A percentile compares a stretch with the other conserved stretches of the same genome.
These are phyloP conservation scores for Cosmopolites sordidus DNA, from an alignment of 2,888 invertebrate genomes.

Conservation along the genomic window DNA sequence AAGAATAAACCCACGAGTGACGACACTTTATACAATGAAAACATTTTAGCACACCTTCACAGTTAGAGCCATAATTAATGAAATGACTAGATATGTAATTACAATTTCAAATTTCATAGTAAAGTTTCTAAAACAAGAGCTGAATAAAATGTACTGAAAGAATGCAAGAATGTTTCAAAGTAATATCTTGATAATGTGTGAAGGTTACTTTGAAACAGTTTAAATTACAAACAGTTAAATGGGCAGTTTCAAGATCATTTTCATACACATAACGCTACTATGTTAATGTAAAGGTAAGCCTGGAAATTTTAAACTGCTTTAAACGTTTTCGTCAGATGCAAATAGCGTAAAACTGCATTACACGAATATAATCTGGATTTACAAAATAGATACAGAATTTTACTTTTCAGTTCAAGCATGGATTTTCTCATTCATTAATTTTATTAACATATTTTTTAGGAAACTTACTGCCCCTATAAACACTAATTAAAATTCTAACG, in stretches of 20 bases:
- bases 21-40: no score
- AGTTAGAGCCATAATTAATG: no score
- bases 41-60: no score
- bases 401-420: not conserved
- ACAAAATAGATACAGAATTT: conserved; percentile 10
- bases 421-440: not conserved
- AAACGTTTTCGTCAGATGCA: conserved; percentile 11
- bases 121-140: no score
- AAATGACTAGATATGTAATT: no score
- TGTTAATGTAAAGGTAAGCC: conserved; percentile 16
- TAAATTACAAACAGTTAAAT: conserved; percentile 12
- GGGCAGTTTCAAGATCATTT: conserved; percentile 11
- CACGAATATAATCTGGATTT: conserved; percentile 6
- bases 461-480: no score
- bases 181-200: not conserved
- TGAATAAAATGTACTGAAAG: no score
- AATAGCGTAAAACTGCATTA: conserved; percentile 7
- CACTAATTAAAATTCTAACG: no score
- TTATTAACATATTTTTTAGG: not conserved
- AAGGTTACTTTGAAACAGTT: conserved; percentile 1
- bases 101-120: no score
- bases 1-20: no score
- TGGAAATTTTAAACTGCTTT: conserved; percentile 12
- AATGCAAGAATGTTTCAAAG: no score
- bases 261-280: conserved; percentile 11